phyloP scores from a whole-genome alignment of 2,888 invertebrate species.

The Melanostoma mellinum region DNA sequence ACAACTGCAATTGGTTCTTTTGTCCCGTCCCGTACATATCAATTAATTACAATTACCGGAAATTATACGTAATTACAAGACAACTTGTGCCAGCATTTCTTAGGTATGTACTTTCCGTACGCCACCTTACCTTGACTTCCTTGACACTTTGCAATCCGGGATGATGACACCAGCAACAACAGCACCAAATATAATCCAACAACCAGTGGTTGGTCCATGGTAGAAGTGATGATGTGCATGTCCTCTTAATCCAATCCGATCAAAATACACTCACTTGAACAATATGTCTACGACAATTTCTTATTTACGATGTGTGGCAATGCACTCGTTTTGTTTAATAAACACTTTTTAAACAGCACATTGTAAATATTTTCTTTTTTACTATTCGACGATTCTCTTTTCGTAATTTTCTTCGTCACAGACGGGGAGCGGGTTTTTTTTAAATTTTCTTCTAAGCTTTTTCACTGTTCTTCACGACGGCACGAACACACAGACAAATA shows the following conservation, averaged over 20 bases:
- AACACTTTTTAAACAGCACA: slow-evolving; percentile 34
- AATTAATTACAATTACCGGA: slow-evolving; percentile 69
- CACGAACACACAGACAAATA: slow-evolving; percentile 28
- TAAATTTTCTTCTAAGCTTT: slow-evolving; percentile 3
- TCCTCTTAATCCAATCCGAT: slow-evolving; percentile 29
- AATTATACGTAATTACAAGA: slow-evolving; percentile 61
- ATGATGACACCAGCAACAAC: slow-evolving; percentile 57
- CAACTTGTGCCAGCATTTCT: slow-evolving; percentile 49
- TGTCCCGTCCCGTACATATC: slow-evolving; percentile 32
- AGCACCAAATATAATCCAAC: slow-evolving; percentile 63
- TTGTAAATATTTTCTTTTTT: slow-evolving; percentile 31
- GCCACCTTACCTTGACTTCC: slow-evolving; percentile 66
- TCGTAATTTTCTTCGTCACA: slow-evolving; percentile 2
- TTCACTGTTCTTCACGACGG: slow-evolving; percentile 34
- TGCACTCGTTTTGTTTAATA: slow-evolving; percentile 19
- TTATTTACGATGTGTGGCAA: neutral
- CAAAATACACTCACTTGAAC: slow-evolving; percentile 4
- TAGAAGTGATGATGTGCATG: slow-evolving; percentile 4
- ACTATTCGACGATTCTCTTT: slow-evolving; percentile 10
- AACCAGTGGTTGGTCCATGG: slow-evolving; percentile 58
- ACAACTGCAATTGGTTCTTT: neutral
- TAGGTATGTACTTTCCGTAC: neutral
- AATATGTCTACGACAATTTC: slow-evolving; percentile 2
- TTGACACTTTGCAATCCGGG: slow-evolving; percentile 67
- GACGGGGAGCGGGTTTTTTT: neutral